Base-by-base conservation (phyloP, 2,113 vertebrate species). In the Hydropotes inermis region DNA sequence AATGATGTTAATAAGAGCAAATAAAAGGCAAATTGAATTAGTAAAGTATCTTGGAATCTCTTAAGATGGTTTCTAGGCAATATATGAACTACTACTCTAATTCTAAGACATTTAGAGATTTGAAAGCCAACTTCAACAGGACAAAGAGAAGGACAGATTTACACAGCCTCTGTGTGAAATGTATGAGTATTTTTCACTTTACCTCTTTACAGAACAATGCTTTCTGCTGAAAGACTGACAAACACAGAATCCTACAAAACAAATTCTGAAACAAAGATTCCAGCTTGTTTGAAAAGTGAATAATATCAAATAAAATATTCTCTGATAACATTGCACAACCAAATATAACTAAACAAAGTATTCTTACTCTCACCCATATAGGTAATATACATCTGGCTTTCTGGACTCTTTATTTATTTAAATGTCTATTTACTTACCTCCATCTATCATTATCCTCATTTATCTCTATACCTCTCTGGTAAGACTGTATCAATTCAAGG, bases 261-360 rank as follows among this genome's bases (percentile, higher is more conserved):
- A 98, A 60, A 94, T 70, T 95, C 21, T 90, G 61, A 87, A 17
- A 81, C 6, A 93, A 88, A 97, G 47, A 55, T 55, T 83, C 25
- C 15, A 82, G 25, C 47, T 52, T 92, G 23, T 82, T 57, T 78
- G 8, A 1, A 30, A 64, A 92, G 13, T 76, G 10, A 88, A 28
- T 2, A 81, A 61, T 67, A 87, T 82, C 11, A 55, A 85, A 8
- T 45, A 82, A 61, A 93, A 85, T 60, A 23, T 16, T 92, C 8
- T 90, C 43, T 95, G 60, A 93, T 93, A 17, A 60, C 19, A 82
- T 36, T 95, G 39, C 28, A 96, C 74, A 79, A 21, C 67, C 55
- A 81, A 84, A 70, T 90, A 16, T 33, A 81, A 91, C 50, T 83
- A 43, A 86, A 89, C 21, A 54, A 67, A 52, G 27, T 57, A 83